These are phyloP conservation scores for Cheilinus undulatus DNA, from an alignment of 2,113 vertebrate species.

Conservation along the genomic window DNA sequence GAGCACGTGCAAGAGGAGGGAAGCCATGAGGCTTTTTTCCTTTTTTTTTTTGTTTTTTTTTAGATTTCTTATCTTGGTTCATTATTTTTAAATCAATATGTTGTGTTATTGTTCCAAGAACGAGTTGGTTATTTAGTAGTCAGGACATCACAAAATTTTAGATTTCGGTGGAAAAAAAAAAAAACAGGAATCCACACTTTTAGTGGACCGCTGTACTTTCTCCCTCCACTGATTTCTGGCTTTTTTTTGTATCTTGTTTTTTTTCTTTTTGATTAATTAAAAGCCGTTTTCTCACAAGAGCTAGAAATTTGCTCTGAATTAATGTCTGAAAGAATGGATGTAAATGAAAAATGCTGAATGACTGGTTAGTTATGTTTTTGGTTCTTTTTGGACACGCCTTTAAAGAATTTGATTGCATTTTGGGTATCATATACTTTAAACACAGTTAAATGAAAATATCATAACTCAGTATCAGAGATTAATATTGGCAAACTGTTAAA, in stretches of 20 bases:
- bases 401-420: too few species aligned
- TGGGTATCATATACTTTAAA: too few species aligned
- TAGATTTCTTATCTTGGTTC: conserved; percentile 17
- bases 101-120: conserved; percentile 16
- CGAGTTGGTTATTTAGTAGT: background rate
- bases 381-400: background rate
- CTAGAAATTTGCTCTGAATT: background rate
- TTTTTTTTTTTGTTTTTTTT: background rate
- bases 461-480: too few species aligned
- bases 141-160: background rate
- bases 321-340: too few species aligned
- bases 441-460: too few species aligned
- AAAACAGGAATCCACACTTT: background rate
- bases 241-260: background rate
- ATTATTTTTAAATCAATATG: conserved; percentile 31
- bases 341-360: too few species aligned
- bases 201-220: background rate
- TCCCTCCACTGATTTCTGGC: too few species aligned
- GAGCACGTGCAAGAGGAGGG: conserved; percentile 57
- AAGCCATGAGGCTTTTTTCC: rapidly evolving
- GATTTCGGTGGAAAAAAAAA: background rate
- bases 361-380: background rate
- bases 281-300: too few species aligned
- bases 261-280: background rate
- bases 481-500: too few species aligned